Conservation (phyloP, 2,113 vertebrate genomes). For the Ia io region DNA sequence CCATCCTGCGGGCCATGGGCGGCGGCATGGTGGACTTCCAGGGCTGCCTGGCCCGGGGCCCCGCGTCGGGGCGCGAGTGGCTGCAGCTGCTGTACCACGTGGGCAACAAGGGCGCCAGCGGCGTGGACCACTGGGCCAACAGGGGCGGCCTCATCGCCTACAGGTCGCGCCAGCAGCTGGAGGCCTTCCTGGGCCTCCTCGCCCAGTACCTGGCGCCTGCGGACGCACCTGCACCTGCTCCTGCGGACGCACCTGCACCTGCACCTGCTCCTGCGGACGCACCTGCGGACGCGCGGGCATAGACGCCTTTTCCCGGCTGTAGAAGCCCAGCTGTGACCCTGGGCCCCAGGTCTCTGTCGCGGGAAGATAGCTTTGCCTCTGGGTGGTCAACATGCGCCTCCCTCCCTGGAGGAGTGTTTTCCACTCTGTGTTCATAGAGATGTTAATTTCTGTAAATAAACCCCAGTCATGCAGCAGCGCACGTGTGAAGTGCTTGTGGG, state of each 20-base stretch:
- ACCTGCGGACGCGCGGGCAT: neutral
- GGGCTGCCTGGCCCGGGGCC: slow-evolving; percentile 68
- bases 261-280: too few relatives aligned
- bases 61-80: neutral
- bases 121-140: slow-evolving; percentile 90
- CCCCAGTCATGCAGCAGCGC: neutral
- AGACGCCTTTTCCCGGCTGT: neutral
- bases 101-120: slow-evolving; percentile 73
- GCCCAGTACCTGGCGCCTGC: slow-evolving; percentile 1
- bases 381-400: neutral
- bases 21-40: slow-evolving; percentile 87
- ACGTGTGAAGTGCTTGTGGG: neutral
- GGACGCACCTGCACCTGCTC: slow-evolving; percentile 14
- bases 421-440: slow-evolving; percentile 38
- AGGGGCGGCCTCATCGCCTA: slow-evolving; percentile 88
- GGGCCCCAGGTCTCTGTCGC: neutral
- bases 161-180: slow-evolving; percentile 65
- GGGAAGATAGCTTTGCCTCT: neutral
- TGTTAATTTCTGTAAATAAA: slow-evolving; percentile 41
- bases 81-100: slow-evolving; percentile 87
- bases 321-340: neutral
- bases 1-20: slow-evolving; percentile 88
- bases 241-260: neutral
- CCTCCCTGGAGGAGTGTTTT: slow-evolving; percentile 24
- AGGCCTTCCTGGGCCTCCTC: slow-evolving; percentile 57